Conservation (phyloP, 2,797 vertebrate species). For the Peromyscus nudipes region DNA sequence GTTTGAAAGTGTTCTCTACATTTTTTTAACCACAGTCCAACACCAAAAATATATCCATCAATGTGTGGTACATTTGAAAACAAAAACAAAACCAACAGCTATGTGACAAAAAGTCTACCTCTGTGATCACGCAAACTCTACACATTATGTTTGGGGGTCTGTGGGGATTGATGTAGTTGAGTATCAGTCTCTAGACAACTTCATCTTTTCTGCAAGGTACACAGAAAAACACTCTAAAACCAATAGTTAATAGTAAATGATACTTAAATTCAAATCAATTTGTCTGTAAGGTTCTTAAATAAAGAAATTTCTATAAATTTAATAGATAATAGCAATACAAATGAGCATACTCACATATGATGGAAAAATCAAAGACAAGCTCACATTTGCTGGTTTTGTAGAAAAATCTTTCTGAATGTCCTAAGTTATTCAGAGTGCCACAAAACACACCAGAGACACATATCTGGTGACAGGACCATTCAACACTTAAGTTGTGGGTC, state of each 20-base stretch:
- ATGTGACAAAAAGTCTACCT: not conserved
- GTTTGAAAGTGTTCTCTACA: not conserved
- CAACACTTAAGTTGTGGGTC: not conserved
- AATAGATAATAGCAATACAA: not conserved
- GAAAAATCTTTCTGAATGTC: not conserved
- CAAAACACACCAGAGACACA: not conserved
- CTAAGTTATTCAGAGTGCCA: not conserved
- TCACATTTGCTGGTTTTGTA: not conserved
- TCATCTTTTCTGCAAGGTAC: not conserved
- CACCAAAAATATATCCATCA: not conserved
- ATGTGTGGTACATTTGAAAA: not conserved
- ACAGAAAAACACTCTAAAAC: not conserved
- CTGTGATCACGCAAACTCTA: not conserved
- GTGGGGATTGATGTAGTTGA: rapidly evolving
- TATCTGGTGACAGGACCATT: not conserved
- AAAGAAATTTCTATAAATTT: not conserved
- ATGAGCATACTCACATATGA: not conserved
- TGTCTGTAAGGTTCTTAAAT: not conserved
- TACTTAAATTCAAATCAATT: not conserved
- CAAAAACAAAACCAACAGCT: not conserved
- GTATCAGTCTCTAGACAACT: not conserved
- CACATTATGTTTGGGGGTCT: not conserved
- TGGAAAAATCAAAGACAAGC: not conserved
- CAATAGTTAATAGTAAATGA: not conserved
- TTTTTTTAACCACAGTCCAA: not conserved